Base-by-base conservation (phyloP, 2,797 vertebrate genomes). In the Toxotes lorentzi region DNA sequence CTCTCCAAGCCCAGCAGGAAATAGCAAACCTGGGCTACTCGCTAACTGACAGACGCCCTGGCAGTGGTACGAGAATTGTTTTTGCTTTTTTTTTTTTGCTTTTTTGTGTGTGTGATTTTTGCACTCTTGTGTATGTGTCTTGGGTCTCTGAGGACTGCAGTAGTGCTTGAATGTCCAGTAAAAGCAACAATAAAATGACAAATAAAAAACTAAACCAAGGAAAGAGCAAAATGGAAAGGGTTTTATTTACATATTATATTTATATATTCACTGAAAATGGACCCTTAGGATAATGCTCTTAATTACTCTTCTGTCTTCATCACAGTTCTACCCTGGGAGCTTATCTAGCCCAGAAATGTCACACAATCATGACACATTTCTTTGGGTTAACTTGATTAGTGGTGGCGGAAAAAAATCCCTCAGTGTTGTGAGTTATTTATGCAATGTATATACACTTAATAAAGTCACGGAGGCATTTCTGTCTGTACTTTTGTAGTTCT, bases 11-110 rank as follows among this genome's bases (percentile, higher is more conserved):
- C 89, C 97, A 98, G 91, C 97, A 97, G 81, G 97, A 99, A 85
- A 94, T 97, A 70, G 96, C 97, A 89, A 97, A 96, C 85, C 96
- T 99, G 59, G 97, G 97, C 78, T 99, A 99, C 93, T 98, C 97
- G 16, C 95, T 99, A 2, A 96, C 97, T 19, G 97, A 99, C 82
- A 96, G 97, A 93, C 96, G 95, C 91, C 96, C 97, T 92, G 97
- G 96, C 93, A 97, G 95, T 50, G 97, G 98, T 99, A 95, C 81
- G 94, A 82, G 71, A 47, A 43, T 30, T 30, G 27, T 30, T 30
- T 30, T 30, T 2, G 27, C 3, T 19, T 12, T 50, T 62, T 70
- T 45, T 48, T 45, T 57, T 48, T 38, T 16, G 1, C 57, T 27
- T 50, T 60, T 13, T 69, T 53, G 21, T 65, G 21, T 38, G 27